phyloP scores from a whole-genome alignment of 2,113 vertebrate species.

The Irena cyanogastra region DNA sequence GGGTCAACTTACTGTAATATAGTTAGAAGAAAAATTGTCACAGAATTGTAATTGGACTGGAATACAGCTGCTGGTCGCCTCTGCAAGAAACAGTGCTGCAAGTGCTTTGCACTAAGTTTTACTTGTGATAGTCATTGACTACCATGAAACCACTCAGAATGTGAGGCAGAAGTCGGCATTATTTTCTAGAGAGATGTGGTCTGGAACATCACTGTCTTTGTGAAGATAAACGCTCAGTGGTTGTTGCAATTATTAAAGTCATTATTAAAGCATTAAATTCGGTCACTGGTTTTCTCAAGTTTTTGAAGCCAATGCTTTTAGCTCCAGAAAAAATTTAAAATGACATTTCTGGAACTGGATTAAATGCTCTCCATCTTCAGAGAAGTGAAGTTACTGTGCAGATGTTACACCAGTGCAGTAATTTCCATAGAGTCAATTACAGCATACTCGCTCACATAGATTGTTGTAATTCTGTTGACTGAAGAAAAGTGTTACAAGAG shows the following conservation, averaged over 20 bases:
- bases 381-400: not conserved
- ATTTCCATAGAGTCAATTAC: slow-evolving; percentile 25
- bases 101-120: not conserved
- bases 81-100: not conserved
- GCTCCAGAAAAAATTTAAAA: not conserved
- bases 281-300: not conserved
- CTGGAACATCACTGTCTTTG: not conserved
- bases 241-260: not conserved
- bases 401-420: not conserved
- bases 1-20: not conserved
- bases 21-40: not conserved
- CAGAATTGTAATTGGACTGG: not conserved
- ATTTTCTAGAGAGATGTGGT: not conserved
- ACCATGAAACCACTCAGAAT: not conserved
- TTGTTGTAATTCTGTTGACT: not conserved
- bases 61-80: not conserved
- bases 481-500: not conserved
- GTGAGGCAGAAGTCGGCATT: not conserved
- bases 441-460: not conserved
- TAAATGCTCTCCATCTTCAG: not conserved
- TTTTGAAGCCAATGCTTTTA: not conserved
- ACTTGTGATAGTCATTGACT: not conserved
- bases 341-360: not conserved
- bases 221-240: not conserved
- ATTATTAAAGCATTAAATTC: not conserved